A percentile compares a stretch with the other conserved stretches of the same genome.
phyloP scores from a whole-genome alignment of 2,797 vertebrate genomes.

The Dendrocincla fuliginosa region DNA sequence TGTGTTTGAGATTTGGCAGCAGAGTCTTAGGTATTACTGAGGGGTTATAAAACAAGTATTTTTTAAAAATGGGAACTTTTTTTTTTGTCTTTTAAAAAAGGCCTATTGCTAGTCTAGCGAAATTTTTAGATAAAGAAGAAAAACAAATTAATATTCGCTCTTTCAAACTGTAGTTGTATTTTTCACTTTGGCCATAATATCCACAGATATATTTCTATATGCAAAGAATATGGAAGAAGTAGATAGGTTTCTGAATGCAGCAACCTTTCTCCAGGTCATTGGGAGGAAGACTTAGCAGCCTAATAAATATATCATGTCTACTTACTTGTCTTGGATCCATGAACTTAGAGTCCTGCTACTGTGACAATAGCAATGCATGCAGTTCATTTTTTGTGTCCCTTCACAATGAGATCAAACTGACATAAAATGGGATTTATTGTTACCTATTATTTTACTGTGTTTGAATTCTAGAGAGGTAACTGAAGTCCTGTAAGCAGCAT shows the following conservation, averaged over 20 bases:
- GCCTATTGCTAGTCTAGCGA: fast-evolving
- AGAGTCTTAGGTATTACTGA: not conserved
- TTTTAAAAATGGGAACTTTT: not conserved
- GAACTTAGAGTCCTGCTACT: not conserved
- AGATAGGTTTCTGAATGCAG: not conserved
- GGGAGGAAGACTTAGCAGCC: not conserved
- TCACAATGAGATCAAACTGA: not conserved
- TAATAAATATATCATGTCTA: not conserved
- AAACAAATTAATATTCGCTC: not conserved
- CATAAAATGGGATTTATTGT: not conserved
- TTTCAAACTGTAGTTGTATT: not conserved
- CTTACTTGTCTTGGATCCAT: not conserved
- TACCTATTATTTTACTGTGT: not conserved
- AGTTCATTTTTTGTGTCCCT: not conserved
- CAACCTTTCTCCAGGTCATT: not conserved
- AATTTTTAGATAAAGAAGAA: not conserved
- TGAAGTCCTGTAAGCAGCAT: not conserved
- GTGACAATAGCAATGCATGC: not conserved
- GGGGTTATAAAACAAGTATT: not conserved
- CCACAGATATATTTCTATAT: not conserved
- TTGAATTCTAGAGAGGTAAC: not conserved
- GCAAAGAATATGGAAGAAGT: not conserved
- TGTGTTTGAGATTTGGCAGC: not conserved
- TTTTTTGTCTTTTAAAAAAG: not conserved
- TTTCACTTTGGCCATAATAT: not conserved